phyloP scores from a whole-genome alignment of 1,140 invertebrate species.

The Panonychus citri region DNA sequence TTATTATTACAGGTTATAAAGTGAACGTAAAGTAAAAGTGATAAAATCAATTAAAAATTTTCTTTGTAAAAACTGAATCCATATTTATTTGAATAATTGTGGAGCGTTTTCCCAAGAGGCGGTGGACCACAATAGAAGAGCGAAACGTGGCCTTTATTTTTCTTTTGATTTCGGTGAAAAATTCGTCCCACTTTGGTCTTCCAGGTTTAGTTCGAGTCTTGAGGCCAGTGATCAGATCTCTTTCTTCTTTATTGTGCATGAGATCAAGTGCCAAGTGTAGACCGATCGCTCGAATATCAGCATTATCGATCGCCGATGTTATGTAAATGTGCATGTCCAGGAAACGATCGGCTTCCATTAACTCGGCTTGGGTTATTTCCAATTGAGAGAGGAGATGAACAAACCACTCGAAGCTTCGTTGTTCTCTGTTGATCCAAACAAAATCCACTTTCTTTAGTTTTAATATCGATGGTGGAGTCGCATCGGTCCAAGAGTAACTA shows the following conservation, averaged over 20 bases:
- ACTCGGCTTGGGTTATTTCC: constrained; percentile 77
- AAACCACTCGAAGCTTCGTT: constrained; percentile 91
- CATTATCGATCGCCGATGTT: constrained; percentile 68
- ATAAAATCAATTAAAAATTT: constrained; percentile 58
- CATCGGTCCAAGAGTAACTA: constrained; percentile 52
- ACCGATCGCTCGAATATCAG: constrained; percentile 81
- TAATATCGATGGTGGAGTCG: constrained; percentile 51
- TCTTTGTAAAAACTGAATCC: constrained; percentile 77
- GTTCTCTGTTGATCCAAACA: constrained; percentile 92
- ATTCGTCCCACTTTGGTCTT: constrained; percentile 83
- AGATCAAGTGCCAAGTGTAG: constrained; percentile 73
- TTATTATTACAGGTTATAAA: too few species aligned
- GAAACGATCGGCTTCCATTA: constrained; percentile 38
- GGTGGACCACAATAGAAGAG: constrained; percentile 89
- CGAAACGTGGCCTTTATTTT: constrained; percentile 73
- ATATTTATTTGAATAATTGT: constrained; percentile 65
- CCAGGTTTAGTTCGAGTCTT: constrained; percentile 81
- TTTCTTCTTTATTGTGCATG: constrained; percentile 48
- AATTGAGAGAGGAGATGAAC: constrained; percentile 72
- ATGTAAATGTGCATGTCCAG: constrained; percentile 97
- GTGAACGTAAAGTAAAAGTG: too few species aligned
- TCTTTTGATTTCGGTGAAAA: constrained; percentile 55
- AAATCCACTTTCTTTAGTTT: constrained; percentile 80
- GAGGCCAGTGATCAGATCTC: constrained; percentile 73
- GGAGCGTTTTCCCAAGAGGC: constrained; percentile 48